Evolutionary conservation across 2,888 invertebrate genomes (phyloP), one percentile per base, ranked within the genome.

Genomic region (Eremobia ochroleuca): DNA sequence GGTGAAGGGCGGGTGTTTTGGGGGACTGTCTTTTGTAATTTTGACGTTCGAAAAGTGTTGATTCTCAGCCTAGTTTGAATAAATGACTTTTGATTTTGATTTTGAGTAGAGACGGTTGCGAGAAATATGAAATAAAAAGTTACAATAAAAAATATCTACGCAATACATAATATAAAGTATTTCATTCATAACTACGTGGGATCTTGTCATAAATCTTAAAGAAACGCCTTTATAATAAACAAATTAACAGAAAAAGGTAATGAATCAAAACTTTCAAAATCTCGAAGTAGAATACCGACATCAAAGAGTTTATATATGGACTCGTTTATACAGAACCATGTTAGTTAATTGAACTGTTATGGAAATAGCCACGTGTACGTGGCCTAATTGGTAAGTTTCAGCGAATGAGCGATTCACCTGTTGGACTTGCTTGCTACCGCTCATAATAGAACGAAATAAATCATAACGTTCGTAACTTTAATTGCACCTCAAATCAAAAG

Each of bases 251-350:
- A 77, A 68, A 79, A 71, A 31, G 65, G 31, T 18, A 5, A 76
- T 80, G 55, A 61, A 55, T 82, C 78, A 77, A 61, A 80, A 62
- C 68, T 43, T 79, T 72, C 62, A 55, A 64, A 79, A 78, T 76
- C 76, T 77, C n/a, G 37, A 58, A 64, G 52, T 49, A 64, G 65
- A 31, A 58, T 15, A 6, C 49, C 62, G 40, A 86, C 85, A 81
- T 89, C 89, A 88, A 88, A 88, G 86, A 79, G 89, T 62, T 77
- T 80, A 79, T 73, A 76, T 80, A 76, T 82, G 87, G 73, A 62
- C 37, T 49, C 15, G 73, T 77, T 67, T 82, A 82, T 69, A 81
- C 70, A 74, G 59, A 85, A 65, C 65, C 66, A 74, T 83, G 81
- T 72, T 61, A 25, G 82, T 79, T 80, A 84, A 88, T 88, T 87